phyloP scores from a whole-genome alignment of 2,888 invertebrate species.

The Brachynemurus nebulosus region DNA sequence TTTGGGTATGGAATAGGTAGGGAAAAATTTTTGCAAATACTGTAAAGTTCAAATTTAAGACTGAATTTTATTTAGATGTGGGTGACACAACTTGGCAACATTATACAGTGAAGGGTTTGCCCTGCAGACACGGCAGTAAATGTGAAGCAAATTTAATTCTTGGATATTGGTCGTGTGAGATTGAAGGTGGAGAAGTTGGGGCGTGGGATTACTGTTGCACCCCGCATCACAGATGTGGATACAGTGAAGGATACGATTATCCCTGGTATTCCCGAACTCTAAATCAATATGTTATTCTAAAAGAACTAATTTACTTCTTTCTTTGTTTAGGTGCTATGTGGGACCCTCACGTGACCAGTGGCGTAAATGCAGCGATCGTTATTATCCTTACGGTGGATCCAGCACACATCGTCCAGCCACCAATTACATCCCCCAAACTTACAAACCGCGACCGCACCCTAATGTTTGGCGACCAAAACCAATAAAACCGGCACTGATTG shows the following conservation, averaged over 20 bases:
- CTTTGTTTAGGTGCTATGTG: too few species aligned
- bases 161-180: conserved; percentile 75
- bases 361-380: conserved; percentile 75
- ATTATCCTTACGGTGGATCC: conserved; percentile 48
- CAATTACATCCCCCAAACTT: neutral
- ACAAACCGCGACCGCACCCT: conserved; percentile 2
- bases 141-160: conserved; percentile 61
- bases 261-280: too few species aligned
- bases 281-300: conserved; percentile 19
- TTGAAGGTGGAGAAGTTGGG: conserved; percentile 52
- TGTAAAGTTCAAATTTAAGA: neutral
- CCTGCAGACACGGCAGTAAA: conserved; percentile 49
- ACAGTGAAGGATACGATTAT: conserved; percentile 65
- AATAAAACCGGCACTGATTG: conserved; percentile 32
- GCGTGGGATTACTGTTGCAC: conserved; percentile 81
- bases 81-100: conserved; percentile 49
- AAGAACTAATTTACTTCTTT: neutral
- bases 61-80: conserved; percentile 26
- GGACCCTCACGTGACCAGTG: conserved; percentile 66
- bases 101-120: conserved; percentile 70
- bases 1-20: neutral
- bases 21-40: neutral
- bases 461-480: conserved; percentile 20
- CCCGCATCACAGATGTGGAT: conserved; percentile 70
- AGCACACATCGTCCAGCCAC: neutral